These are phyloP conservation scores for Cyphomyrus discorhynchus DNA, from an alignment of 2,113 vertebrate species.

Conservation along the genomic window DNA sequence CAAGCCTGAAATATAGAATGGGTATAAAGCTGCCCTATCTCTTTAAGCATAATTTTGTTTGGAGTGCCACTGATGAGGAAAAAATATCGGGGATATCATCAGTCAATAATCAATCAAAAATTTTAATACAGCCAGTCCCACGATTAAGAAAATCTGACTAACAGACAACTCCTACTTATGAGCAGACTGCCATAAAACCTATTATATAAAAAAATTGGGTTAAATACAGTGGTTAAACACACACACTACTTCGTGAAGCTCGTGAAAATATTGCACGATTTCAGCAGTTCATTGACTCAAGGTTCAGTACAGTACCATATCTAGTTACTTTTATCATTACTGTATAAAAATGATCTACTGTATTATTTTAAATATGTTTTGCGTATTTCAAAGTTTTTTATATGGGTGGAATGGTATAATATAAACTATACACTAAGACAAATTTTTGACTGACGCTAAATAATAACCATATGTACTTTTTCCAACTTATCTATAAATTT, in stretches of 20 bases:
- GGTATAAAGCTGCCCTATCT: background rate
- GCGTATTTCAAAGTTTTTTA: background rate
- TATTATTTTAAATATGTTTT: too few relatives aligned
- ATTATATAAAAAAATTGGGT: background rate
- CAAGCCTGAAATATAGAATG: background rate
- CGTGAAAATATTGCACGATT: too few relatives aligned
- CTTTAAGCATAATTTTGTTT: background rate
- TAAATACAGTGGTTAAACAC: background rate
- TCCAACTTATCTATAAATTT: background rate
- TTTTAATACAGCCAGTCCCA: background rate
- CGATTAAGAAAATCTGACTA: background rate
- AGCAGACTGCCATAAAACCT: background rate
- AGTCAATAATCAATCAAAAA: too few relatives aligned
- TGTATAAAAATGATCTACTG: too few relatives aligned
- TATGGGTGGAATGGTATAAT: background rate
- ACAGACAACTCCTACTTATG: background rate
- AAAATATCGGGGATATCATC: background rate
- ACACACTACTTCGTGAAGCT: background rate
- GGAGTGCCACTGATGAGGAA: background rate
- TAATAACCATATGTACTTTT: background rate
- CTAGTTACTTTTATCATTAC: too few relatives aligned
- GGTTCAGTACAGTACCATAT: too few relatives aligned
- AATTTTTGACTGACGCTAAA: background rate
- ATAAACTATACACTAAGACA: background rate
- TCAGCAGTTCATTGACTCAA: background rate